A percentile compares a stretch with the other conserved stretches of the same genome.
These are phyloP conservation scores for Mus spicilegus DNA, from an alignment of 2,113 vertebrate species.

Conservation along the genomic window DNA sequence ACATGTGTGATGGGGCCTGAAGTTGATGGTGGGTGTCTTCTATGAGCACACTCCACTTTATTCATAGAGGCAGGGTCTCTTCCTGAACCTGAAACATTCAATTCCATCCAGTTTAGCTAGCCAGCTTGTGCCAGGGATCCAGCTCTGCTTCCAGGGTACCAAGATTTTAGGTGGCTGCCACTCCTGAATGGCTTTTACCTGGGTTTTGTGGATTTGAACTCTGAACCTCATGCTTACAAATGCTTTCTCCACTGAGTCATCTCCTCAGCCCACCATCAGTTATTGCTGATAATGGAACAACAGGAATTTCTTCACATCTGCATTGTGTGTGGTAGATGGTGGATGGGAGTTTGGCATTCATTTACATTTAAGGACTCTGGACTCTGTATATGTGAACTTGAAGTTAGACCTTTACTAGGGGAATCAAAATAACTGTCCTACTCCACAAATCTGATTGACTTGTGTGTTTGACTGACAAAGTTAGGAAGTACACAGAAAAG, in stretches of 20 bases:
- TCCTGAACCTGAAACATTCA: background rate
- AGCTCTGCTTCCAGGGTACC: background rate
- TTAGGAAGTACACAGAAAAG: background rate
- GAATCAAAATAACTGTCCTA: background rate
- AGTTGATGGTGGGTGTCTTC: background rate
- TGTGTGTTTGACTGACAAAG: background rate
- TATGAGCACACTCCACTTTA: background rate
- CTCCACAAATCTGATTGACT: background rate
- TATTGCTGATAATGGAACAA: background rate
- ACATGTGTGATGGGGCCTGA: background rate
- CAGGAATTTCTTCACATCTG: background rate
- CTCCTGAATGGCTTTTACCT: background rate
- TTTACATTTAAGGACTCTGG: background rate
- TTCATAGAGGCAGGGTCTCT: background rate
- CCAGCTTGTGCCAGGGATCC: background rate
- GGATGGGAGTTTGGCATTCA: background rate
- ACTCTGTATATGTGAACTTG: background rate
- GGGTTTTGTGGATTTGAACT: background rate
- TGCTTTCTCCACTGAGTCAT: background rate
- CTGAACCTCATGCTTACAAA: background rate
- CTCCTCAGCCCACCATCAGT: background rate
- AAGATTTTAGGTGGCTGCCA: background rate
- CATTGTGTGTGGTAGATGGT: background rate
- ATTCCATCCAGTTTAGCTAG: background rate
- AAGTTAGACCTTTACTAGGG: background rate